Evolutionary conservation across 1,140 invertebrate species (phyloP), one percentile per base, ranked within the genome.

Genomic region (Onthophagus taurus): DNA sequence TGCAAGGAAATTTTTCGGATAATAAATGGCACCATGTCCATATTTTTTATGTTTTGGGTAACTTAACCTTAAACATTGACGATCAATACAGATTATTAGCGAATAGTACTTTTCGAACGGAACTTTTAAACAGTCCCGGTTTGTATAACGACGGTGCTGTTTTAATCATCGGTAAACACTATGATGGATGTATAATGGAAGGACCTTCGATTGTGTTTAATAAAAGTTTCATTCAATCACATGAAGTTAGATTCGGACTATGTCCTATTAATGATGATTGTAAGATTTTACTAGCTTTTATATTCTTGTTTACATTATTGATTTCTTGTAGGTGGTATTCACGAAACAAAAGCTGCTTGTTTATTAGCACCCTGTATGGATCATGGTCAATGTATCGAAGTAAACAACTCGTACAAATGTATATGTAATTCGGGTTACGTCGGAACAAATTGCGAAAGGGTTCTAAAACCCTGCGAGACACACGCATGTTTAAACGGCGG

Each of bases 371-470:
- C 86, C 6, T 91, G 87, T 65, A 78, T 85, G 76, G 73, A 75
- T 52, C 81, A 81, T 60, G 86, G 86, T 42, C 77, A 74, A 43
- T 89, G 86, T 63, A 76, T 84, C 34, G 80, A 81, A 19, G 69
- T 73, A 58, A 68, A 72, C 47, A 81, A 85, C 51, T 74, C 78
- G 45, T 89, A 87, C 65, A 77, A 80, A 52, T 89, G 87, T 64
- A 75, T 78, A 53, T 90, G 86, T 69, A 72, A 76, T 31, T 72
- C 83, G 19, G 73, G 85, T 38, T 89, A 86, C 64, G 76, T 77
- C 42, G 86, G 87, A 48, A 83, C 83, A 69, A 88, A 88, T 66
- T 90, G 88, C 67, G 77, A 89, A 63, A 74, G 79, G 59, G 86
- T 33, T 19, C 9, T 47, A 4, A 20, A 18, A 7, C 35, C 38